Evolutionary conservation across 2,888 invertebrate genomes (phyloP).

Genomic region (Bibio marci): DNA sequence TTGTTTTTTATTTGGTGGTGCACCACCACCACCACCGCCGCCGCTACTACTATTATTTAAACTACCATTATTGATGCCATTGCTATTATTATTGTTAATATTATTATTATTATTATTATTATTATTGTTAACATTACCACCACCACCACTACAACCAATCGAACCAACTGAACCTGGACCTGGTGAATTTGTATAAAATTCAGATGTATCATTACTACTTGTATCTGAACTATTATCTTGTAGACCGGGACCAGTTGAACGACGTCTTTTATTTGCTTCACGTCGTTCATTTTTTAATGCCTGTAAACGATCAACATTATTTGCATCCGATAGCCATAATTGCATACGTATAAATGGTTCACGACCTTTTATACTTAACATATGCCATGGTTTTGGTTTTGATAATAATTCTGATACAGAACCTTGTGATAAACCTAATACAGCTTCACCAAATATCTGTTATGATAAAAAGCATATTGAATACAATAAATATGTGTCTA

Average conservation of each 20-base stretch:
- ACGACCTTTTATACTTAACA: conserved; percentile 93
- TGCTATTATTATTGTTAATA: too few relatives aligned
- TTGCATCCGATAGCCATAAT: conserved; percentile 88
- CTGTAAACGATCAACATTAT: conserved; percentile 85
- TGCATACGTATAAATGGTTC: conserved; percentile 96
- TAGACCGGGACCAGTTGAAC: conserved; percentile 62
- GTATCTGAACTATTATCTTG: conserved; percentile 80
- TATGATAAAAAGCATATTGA: conserved; percentile 15
- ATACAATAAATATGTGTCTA: too few relatives aligned
- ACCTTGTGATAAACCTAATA: conserved; percentile 88
- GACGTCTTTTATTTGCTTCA: conserved; percentile 78
- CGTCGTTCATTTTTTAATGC: conserved; percentile 78
- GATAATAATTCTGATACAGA: conserved; percentile 93
- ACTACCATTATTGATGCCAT: too few relatives aligned
- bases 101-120: too few relatives aligned
- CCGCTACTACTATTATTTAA: too few relatives aligned
- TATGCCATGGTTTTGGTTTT: conserved; percentile 98
- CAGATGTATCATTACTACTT: conserved; percentile 74
- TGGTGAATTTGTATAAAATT: conserved; percentile 71
- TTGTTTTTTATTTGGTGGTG: conserved; percentile 82
- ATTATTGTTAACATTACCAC: too few relatives aligned
- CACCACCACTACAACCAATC: too few relatives aligned
- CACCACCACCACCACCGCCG: conserved; percentile 33
- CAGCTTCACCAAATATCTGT: conserved; percentile 93
- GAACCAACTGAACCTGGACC: conserved; percentile 41